phyloP scores from a whole-genome alignment of 2,888 invertebrate species.

The Callinectes sapidus region DNA sequence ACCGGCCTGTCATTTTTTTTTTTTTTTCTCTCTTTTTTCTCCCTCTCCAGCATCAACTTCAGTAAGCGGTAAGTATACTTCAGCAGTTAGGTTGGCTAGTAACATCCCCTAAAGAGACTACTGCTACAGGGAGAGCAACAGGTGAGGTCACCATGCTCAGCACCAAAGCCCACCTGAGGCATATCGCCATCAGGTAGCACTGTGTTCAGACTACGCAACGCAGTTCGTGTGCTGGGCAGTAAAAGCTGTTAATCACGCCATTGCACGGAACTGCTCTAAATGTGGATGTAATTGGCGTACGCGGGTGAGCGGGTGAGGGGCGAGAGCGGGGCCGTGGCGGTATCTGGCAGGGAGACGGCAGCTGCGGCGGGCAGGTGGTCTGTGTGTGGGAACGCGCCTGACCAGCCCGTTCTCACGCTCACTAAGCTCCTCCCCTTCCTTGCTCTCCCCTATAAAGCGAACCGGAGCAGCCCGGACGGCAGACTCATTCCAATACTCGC shows the following conservation, averaged over 20 bases:
- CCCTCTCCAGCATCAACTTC: background rate
- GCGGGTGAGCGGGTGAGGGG: conserved; percentile 39
- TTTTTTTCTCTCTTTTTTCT: background rate
- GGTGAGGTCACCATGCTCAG: background rate
- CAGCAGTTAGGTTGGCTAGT: background rate
- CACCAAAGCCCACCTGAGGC: conserved; percentile 4
- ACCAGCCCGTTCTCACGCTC: conserved; percentile 73
- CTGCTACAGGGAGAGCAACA: background rate
- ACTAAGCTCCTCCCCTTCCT: conserved; percentile 62
- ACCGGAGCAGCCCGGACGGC: conserved; percentile 7
- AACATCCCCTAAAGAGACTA: background rate
- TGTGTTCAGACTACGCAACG: background rate
- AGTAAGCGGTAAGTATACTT: background rate
- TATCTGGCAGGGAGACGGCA: conserved; percentile 58
- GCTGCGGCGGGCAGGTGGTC: conserved; percentile 71
- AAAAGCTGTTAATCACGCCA: conserved; percentile 32
- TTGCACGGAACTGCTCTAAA: conserved; percentile 55
- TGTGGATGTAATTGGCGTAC: conserved; percentile 49
- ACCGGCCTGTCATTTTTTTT: background rate
- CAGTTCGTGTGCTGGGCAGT: conserved; percentile 17
- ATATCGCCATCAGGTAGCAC: background rate
- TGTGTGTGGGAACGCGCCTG: conserved; percentile 72
- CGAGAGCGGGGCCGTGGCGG: conserved; percentile 55
- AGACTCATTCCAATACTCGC: conserved; percentile 68
- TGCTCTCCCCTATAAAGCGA: conserved; percentile 56